Conservation (phyloP, 2,113 vertebrate species). For the Oreocharis arfaki region DNA sequence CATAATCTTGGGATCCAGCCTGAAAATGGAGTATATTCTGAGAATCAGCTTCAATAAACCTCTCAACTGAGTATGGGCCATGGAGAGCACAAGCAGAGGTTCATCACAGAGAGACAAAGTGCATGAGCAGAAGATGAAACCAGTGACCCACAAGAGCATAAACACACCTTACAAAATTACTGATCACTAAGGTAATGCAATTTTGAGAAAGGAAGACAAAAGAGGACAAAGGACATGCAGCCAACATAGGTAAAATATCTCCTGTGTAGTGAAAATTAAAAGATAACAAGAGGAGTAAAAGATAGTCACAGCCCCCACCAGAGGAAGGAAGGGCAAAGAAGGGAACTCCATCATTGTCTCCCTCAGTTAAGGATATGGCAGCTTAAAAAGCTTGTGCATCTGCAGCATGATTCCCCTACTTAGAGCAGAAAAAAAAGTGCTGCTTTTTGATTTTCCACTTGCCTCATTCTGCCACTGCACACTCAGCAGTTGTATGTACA, state of each 20-base stretch:
- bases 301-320: background rate
- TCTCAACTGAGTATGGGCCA: background rate
- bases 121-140: background rate
- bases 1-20: background rate
- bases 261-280: background rate
- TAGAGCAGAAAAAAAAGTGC: background rate
- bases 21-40: background rate
- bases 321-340: background rate
- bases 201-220: background rate
- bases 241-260: background rate
- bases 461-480: background rate
- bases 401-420: background rate
- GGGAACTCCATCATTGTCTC: background rate
- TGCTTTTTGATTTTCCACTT: background rate
- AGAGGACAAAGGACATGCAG: background rate
- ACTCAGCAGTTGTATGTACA: background rate
- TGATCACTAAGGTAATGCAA: background rate
- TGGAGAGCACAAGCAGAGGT: background rate
- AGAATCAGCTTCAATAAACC: background rate
- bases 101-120: rapidly evolving
- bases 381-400: background rate
- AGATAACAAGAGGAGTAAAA: background rate
- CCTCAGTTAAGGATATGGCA: background rate
- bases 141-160: background rate
- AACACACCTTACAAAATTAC: background rate